phyloP scores from a whole-genome alignment of 2,797 vertebrate species.

The Helostoma temminkii region DNA sequence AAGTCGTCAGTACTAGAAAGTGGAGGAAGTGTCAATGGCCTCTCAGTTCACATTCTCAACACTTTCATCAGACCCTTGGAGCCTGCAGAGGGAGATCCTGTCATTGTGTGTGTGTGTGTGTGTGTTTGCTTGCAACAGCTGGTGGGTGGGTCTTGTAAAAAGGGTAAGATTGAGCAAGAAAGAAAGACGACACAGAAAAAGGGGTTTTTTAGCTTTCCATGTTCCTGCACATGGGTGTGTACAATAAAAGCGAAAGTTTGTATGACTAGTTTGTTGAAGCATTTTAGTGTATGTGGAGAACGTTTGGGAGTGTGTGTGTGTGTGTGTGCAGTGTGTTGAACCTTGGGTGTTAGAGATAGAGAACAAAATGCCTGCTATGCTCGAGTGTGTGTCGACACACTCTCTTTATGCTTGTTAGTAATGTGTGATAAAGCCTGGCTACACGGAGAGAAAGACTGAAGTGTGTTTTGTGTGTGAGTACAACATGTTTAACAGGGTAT shows the following conservation, averaged over 20 bases:
- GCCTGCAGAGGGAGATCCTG: conserved; percentile 63
- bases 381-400: conserved; percentile 59
- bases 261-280: conserved; percentile 40
- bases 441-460: conserved; percentile 25
- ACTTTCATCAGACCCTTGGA: conserved; percentile 71
- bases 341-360: conserved; percentile 30
- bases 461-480: conserved; percentile 24
- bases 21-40: conserved; percentile 76
- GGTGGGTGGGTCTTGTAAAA: conserved; percentile 37
- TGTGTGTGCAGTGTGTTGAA: conserved; percentile 22
- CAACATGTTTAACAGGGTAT: conserved; percentile 38
- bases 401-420: conserved; percentile 63
- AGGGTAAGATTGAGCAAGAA: conserved; percentile 45
- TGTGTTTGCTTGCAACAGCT: conserved; percentile 25
- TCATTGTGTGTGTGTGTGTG: conserved; percentile 56
- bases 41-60: conserved; percentile 68
- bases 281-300: conserved; percentile 24
- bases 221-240: conserved; percentile 48
- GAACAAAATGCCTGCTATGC: conserved; percentile 69
- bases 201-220: conserved; percentile 53
- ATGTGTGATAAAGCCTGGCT: conserved; percentile 67
- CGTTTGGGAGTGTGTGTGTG: conserved; percentile 10
- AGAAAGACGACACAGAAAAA: conserved; percentile 31
- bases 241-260: conserved; percentile 29
- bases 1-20: conserved; percentile 66